Evolutionary conservation across 2,113 vertebrate genomes (phyloP), one percentile per base, ranked within the genome.

Genomic region (Leptodactylus fuscus): DNA sequence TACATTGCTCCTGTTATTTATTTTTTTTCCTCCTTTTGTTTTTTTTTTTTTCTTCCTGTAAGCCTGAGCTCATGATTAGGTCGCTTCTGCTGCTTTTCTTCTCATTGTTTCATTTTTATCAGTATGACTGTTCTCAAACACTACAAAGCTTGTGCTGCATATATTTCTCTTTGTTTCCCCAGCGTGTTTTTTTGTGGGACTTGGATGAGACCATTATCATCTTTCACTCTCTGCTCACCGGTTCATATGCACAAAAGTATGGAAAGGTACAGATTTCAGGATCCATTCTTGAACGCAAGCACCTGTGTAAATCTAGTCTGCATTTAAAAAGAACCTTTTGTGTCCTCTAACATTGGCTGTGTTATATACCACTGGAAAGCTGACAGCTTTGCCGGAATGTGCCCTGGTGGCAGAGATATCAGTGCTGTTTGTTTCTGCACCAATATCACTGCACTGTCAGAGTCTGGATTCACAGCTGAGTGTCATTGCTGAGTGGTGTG

Each of bases 161-260:
- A 85, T 81, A 60, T 88, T 87, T 88, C 16, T 88, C 58, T 86
- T 90, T 91, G 69, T 85, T 87, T 71, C 13, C 81, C 24, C 86
- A 99, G 98, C 89, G 98, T 13, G 94, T 99, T 85, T 99, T 99
- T 80, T 91, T 99, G 24, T 99, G 98, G 98, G 98, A 99, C 92
- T 91, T 99, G 93, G 98, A 99, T 89, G 98, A 99, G 91, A 99
- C 98, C 87, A 99, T 99, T 87, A 99, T 99, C 58, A 97, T 99
- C 88, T 99, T 99, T 93, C 98, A 99, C 89, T 99, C 98, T 0
- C 96, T 99, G 88, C 97, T 99, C 87, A 99, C 98, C 0, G 98
- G 98, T 81, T 97, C 97, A 65, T 99, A 96, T 3, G 98, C 98
- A 2, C 97, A 99, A 90, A 99, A 98, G 88, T 99, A 98, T 87